A percentile compares a stretch with the other conserved stretches of the same genome.
phyloP scores from a whole-genome alignment of 92 coral and sea anemone species.

The Epizoanthus scotinus region DNA sequence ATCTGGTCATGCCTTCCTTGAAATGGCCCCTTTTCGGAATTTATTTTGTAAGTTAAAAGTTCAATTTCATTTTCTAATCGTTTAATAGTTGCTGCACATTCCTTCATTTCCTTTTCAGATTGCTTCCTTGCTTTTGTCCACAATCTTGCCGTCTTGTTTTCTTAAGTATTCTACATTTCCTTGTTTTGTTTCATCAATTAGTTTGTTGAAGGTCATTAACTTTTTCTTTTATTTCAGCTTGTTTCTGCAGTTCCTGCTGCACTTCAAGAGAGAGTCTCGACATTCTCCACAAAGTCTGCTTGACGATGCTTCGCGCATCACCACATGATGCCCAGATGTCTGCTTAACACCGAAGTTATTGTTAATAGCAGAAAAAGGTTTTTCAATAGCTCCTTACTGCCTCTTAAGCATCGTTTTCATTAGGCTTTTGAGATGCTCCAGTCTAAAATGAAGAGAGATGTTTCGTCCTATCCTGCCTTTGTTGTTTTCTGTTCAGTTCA shows the following conservation, averaged over 20 bases:
- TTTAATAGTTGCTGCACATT: not conserved
- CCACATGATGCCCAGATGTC: no score
- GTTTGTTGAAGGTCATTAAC: not conserved
- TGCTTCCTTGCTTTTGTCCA: slow-evolving; percentile 1
- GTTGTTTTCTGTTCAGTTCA: no score
- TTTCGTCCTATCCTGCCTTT: no score
- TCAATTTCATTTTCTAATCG: not conserved
- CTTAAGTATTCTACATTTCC: not conserved
- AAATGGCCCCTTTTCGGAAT: not conserved
- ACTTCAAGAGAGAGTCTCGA: not conserved
- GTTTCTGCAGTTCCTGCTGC: no score
- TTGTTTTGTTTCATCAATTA: not conserved
- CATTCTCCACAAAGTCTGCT: no score
- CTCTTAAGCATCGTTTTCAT: no score
- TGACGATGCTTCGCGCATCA: no score
- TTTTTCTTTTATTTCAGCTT: not conserved
- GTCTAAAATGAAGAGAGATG: no score
- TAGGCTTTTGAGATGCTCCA: no score
- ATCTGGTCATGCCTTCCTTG: not conserved
- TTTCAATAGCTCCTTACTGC: no score
- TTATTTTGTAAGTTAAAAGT: not conserved
- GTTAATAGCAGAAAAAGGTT: no score
- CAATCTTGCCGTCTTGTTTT: not conserved
- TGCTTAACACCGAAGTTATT: no score
- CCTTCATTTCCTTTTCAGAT: not conserved